Conservation (phyloP, 2,888 invertebrate genomes). For the Phlogophora meticulosa region DNA sequence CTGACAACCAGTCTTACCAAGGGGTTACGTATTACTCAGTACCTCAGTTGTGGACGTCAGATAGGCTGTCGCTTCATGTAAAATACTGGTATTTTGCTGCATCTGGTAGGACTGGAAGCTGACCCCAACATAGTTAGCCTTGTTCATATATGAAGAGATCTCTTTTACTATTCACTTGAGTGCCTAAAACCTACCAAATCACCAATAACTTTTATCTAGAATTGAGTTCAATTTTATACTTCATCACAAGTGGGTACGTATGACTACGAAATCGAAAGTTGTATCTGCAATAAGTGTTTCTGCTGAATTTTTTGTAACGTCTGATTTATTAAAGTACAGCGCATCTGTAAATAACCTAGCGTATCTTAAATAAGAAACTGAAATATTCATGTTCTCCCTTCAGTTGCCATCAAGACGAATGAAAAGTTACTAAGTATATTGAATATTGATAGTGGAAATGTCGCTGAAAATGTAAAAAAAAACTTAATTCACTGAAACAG, state of each 20-base stretch:
- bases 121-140: no score
- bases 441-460: constrained; percentile 12
- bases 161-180: not conserved
- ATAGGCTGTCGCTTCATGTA: no score
- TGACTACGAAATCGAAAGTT: not conserved
- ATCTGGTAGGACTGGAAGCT: no score
- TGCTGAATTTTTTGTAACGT: no score
- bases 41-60: no score
- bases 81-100: no score
- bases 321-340: constrained; percentile 3
- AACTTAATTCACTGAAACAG: not conserved
- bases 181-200: not conserved
- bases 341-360: not conserved
- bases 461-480: constrained; percentile 4
- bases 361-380: constrained; percentile 15
- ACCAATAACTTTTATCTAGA: not conserved
- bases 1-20: no score
- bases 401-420: not conserved
- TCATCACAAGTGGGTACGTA: not conserved
- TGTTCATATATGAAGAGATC: not conserved
- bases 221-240: not conserved
- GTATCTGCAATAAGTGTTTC: not conserved
- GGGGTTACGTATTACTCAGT: no score
- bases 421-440: constrained; percentile 14
- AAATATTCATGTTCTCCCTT: constrained; percentile 15